These are phyloP conservation scores for Varecia variegata DNA, from an alignment of 2,797 vertebrate species.

Conservation along the genomic window DNA sequence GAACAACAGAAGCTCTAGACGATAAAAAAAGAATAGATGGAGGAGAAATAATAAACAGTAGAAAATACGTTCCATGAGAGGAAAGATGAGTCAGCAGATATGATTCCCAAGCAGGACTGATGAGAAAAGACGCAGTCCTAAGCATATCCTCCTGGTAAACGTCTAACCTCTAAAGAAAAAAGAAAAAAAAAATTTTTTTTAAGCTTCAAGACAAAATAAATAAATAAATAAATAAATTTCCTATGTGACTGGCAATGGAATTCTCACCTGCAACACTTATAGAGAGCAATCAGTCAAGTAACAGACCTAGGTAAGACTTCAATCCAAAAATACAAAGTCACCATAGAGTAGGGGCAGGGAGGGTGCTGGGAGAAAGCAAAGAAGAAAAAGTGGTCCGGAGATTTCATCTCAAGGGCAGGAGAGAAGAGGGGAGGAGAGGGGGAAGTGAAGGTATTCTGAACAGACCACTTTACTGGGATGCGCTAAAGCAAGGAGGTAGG, in stretches of 20 bases:
- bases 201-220: background rate
- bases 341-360: background rate
- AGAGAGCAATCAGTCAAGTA: background rate
- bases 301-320: background rate
- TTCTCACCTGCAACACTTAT: background rate
- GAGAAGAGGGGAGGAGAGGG: background rate
- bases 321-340: background rate
- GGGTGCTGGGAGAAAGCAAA: background rate
- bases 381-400: background rate
- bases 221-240: background rate
- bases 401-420: background rate
- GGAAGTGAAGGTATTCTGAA: background rate
- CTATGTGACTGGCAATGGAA: background rate
- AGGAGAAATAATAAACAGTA: background rate
- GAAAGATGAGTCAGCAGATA: background rate
- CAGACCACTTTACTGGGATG: background rate
- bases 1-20: background rate
- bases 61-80: background rate
- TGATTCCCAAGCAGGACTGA: background rate
- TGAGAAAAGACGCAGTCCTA: background rate
- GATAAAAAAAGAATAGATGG: background rate
- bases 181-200: background rate
- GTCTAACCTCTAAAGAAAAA: background rate
- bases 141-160: background rate
- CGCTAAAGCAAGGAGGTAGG: background rate